Evolutionary conservation across 2,797 vertebrate genomes (phyloP), one percentile per base, ranked within the genome.

Genomic region (Poeciliopsis gracilis): DNA sequence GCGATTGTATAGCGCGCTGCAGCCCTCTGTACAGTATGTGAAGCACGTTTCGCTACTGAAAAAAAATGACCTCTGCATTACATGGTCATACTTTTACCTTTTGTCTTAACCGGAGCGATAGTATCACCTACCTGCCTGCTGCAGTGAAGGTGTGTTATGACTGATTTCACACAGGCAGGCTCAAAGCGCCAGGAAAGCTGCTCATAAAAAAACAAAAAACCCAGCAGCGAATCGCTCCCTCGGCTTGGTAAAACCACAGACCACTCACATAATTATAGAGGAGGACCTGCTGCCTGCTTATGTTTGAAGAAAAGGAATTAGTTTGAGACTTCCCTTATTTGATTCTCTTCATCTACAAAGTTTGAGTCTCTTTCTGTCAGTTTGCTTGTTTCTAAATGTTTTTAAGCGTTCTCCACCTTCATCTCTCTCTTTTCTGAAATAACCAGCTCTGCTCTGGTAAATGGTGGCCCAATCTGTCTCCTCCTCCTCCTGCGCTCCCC

Each of bases 141-240:
- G 86, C 82, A 83, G 92, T 90, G 89, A 92, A 90, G 91, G 88
- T 89, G 86, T 87, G 75, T 86, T 84, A 80, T 93, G 91, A 94
- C 81, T 86, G 92, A 83, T 84, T 76, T 94, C 87, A 94, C 93
- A 93, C 92, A 89, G 89, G 69, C 41, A 78, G 87, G 84, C 77
- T 84, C 75, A 23, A 87, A 85, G 84, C 84, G 23, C 81, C 69
- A 77, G 80, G 82, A 73, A 91, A 92, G 82, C 84, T 81, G 80
- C 82, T 82, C 77, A 59, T 83, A 76, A 86, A 90, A 84, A 51
- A 63, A 36, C 0, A 63, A 63, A 75, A 55, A 71, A 25, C 77
- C 71, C 72, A 77, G 81, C 86, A 73, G 82, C 70, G 78, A 92
- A 93, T 91, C 78, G 45, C 78, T 90, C 87, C 91, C 89, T 38